A percentile compares a stretch with the other conserved stretches of the same genome.
phyloP scores from a whole-genome alignment of 2,797 vertebrate species.

The Smutsia gigantea region DNA sequence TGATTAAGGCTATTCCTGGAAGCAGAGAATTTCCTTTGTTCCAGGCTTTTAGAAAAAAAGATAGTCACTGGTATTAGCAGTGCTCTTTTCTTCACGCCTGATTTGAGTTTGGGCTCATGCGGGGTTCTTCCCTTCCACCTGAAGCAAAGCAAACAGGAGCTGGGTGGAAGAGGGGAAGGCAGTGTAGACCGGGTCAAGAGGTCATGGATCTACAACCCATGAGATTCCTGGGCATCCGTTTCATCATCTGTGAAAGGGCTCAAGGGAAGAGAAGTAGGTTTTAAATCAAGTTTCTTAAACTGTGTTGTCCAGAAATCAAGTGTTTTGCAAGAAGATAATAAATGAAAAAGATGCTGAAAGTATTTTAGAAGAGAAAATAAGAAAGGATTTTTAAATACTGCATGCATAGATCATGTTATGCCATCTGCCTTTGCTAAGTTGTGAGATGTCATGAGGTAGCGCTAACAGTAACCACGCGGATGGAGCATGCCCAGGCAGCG shows the following conservation, averaged over 20 bases:
- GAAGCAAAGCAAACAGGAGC: conserved; percentile 47
- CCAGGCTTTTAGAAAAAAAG: conserved; percentile 53
- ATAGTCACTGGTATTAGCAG: conserved; percentile 15
- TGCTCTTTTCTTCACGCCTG: neutral
- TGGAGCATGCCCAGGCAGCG: fast-evolving
- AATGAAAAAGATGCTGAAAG: neutral
- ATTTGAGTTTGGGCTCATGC: conserved; percentile 35
- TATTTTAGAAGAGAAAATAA: neutral
- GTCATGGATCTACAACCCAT: neutral
- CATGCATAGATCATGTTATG: neutral
- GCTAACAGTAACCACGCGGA: neutral
- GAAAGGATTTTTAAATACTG: neutral
- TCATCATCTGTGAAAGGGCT: neutral
- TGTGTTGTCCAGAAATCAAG: neutral
- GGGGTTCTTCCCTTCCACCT: neutral
- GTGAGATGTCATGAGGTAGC: neutral
- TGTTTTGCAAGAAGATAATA: neutral
- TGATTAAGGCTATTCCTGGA: conserved; percentile 71
- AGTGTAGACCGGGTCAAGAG: neutral
- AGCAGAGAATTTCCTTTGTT: conserved; percentile 77
- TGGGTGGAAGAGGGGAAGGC: neutral
- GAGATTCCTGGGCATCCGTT: neutral
- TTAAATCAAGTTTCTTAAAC: neutral
- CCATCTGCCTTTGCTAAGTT: neutral
- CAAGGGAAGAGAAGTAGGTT: neutral